Conservation (phyloP, 2,113 vertebrate genomes). For the Anhinga rufa region DNA sequence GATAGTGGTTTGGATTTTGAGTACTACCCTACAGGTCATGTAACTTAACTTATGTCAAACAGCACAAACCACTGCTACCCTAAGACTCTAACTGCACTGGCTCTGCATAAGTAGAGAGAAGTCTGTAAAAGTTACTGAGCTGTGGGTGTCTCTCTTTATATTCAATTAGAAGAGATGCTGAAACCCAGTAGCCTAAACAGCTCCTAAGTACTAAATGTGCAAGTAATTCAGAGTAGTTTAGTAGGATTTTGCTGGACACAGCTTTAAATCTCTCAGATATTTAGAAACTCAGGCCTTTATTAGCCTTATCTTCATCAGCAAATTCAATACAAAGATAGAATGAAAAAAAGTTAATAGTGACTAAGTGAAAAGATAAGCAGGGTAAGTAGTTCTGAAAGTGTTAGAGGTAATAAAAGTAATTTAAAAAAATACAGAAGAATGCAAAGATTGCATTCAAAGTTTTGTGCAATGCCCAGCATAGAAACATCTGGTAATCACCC, state of each 20-base stretch:
- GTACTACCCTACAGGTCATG: background rate
- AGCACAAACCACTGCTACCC: background rate
- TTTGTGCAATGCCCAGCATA: background rate
- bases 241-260: background rate
- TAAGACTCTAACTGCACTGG: background rate
- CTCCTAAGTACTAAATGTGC: background rate
- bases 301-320: background rate
- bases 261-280: background rate
- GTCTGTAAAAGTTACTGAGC: background rate
- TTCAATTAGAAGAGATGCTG: background rate
- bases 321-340: background rate
- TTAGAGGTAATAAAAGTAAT: background rate
- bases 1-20: background rate
- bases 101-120: background rate
- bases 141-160: background rate
- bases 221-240: background rate
- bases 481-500: background rate
- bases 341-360: background rate
- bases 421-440: background rate
- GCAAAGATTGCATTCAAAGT: background rate
- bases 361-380: background rate
- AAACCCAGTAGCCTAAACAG: background rate
- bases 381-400: background rate
- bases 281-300: background rate
- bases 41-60: background rate